A percentile compares a stretch with the other conserved stretches of the same genome.
These are phyloP conservation scores for Danionella cerebrum DNA, from an alignment of 2,113 vertebrate genomes.

Conservation along the genomic window DNA sequence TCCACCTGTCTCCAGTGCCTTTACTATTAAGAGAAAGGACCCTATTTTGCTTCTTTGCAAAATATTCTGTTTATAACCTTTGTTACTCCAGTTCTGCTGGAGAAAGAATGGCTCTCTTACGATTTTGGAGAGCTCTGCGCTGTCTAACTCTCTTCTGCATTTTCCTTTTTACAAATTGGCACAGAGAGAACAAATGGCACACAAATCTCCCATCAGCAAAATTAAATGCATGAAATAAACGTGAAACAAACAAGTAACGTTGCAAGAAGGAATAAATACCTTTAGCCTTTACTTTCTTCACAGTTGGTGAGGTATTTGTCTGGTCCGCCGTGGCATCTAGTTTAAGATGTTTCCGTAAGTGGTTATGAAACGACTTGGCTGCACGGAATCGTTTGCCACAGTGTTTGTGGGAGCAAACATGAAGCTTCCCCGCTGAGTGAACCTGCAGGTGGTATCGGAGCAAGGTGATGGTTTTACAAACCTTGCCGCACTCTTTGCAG, in stretches of 20 bases:
- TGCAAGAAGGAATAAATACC: slow-evolving; percentile 38
- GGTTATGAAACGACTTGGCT: slow-evolving; percentile 58
- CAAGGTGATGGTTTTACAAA: slow-evolving; percentile 76
- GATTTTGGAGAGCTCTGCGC: too few species aligned
- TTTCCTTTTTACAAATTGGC: too few species aligned
- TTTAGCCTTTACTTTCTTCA: slow-evolving; percentile 39
- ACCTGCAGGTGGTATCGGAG: slow-evolving; percentile 72
- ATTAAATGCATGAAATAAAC: too few species aligned
- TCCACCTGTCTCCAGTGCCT: too few species aligned
- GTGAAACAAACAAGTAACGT: background rate
- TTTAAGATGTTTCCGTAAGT: slow-evolving; percentile 47
- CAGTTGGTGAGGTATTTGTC: slow-evolving; percentile 17
- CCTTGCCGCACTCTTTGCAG: slow-evolving; percentile 78
- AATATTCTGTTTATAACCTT: too few species aligned
- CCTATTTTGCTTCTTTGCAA: too few species aligned
- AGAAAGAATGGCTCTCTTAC: too few species aligned
- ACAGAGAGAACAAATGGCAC: too few species aligned
- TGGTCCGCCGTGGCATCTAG: slow-evolving; percentile 36
- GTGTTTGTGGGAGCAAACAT: slow-evolving; percentile 61
- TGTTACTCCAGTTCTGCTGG: too few species aligned
- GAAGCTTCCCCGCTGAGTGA: slow-evolving; percentile 67
- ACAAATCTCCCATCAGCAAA: too few species aligned
- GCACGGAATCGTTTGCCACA: slow-evolving; percentile 63
- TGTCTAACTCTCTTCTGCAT: too few species aligned
- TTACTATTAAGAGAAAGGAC: too few species aligned